Base-by-base conservation (phyloP, 2,797 vertebrate species). In the Etheostoma perlongum region DNA sequence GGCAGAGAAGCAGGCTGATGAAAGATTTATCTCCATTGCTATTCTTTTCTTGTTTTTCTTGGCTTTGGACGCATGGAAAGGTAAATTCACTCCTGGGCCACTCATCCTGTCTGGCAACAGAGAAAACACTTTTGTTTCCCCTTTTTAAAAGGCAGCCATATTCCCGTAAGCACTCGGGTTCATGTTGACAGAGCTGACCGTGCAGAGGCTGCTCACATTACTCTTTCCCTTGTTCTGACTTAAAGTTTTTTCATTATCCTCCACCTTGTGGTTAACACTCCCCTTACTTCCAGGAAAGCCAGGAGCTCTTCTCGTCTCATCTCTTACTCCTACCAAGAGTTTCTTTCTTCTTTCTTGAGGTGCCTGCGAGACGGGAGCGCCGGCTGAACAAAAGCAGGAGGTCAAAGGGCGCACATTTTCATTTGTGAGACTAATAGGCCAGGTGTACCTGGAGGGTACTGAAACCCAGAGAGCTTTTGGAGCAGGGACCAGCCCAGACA, bases 341-440 rank as follows among this genome's bases (percentile, higher is more conserved):
- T 80, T 0, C 3, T 16, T n/a, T 42, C n/a, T 36, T 76, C 65
- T 78, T 65, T 51, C 57, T 83, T 2, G 3, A 74, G 76, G 51
- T 53, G 68, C 78, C 83, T 70, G 63, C 2, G 19, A 76, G 77
- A 74, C 1, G 40, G 67, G 40, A 70, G 58, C 11, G 1, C 67
- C 46, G 68, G n/a, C 65, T 2, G 66, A 95, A 90, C 89, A 87
- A 87, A 90, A 91, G 92, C 89, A 78, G 78, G 87, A 73, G 93
- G 92, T 92, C 90, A 94, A 87, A 90, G 93, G 93, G 84, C 89
- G 67, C 65, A 27, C 88, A 83, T 88, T 81, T 92, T 91, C 86
- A 89, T 93, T 91, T 79, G 66, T 90, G 84, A 88, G 72, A 88
- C 73, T 88, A 94, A 94, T 91, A 92, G 74, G 66, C 89, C 91